phyloP scores from a whole-genome alignment of 2,888 invertebrate genomes.

The Drosophila heteroneura region DNA sequence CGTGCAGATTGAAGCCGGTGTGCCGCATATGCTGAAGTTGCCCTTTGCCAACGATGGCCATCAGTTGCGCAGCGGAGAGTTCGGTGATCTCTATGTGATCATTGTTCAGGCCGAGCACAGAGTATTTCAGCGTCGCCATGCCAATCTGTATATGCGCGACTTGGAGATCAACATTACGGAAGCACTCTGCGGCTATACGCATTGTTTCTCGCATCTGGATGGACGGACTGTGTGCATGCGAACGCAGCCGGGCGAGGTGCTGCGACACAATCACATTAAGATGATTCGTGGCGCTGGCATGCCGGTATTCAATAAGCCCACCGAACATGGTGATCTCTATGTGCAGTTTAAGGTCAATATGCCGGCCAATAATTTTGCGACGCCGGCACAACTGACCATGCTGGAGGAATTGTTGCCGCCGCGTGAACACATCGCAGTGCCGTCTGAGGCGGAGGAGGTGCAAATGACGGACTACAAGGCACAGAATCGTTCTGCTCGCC shows the following conservation, averaged over 20 bases:
- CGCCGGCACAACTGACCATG: slow-evolving; percentile 88
- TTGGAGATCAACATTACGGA: slow-evolving; percentile 93
- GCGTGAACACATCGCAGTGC: slow-evolving; percentile 89
- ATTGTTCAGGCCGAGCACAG: slow-evolving; percentile 93
- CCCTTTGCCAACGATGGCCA: slow-evolving; percentile 95
- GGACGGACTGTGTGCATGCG: slow-evolving; percentile 92
- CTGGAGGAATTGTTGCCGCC: slow-evolving; percentile 92
- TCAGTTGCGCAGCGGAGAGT: slow-evolving; percentile 93
- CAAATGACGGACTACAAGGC: slow-evolving; percentile 91
- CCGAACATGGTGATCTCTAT: slow-evolving; percentile 94
- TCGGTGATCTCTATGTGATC: slow-evolving; percentile 96
- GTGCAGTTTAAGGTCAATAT: slow-evolving; percentile 95
- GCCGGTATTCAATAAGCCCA: slow-evolving; percentile 94
- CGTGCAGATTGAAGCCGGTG: slow-evolving; percentile 95
- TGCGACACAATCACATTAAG: slow-evolving; percentile 91
- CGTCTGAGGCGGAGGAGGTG: slow-evolving; percentile 93
- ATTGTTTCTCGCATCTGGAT: slow-evolving; percentile 95
- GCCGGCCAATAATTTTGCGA: slow-evolving; percentile 92
- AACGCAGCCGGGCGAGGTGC: slow-evolving; percentile 92
- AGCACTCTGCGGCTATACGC: slow-evolving; percentile 95
- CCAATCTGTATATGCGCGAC: slow-evolving; percentile 90
- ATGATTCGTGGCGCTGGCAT: slow-evolving; percentile 95
- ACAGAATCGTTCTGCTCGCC: slow-evolving; percentile 61
- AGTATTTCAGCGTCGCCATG: slow-evolving; percentile 91
- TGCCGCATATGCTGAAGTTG: slow-evolving; percentile 94